These are phyloP conservation scores for Engystomops pustulosus DNA, from an alignment of 2,113 vertebrate species.

Conservation along the genomic window DNA sequence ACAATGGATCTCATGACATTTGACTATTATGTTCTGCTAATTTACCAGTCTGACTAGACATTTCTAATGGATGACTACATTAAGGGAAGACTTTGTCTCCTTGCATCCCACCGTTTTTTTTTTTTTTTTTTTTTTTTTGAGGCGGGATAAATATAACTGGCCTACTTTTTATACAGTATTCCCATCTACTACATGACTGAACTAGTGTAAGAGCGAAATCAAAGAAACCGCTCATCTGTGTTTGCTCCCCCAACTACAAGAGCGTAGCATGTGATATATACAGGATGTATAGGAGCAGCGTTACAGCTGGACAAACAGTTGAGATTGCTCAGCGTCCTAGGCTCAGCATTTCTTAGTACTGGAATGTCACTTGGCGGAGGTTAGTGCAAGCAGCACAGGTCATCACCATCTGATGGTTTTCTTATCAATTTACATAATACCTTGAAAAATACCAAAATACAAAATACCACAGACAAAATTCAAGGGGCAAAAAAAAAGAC, in stretches of 20 bases:
- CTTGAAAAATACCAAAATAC: too few species aligned
- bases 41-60: neutral
- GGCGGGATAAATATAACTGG: too few species aligned
- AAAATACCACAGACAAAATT: too few species aligned
- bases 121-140: too few species aligned
- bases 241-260: neutral
- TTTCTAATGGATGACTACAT: neutral
- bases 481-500: too few species aligned
- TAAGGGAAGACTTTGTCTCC: neutral
- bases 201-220: neutral
- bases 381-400: neutral
- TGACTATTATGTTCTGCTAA: neutral
- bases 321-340: neutral
- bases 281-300: neutral
- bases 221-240: neutral
- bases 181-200: neutral
- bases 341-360: neutral
- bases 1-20: neutral
- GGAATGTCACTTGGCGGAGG: slow-evolving; percentile 10
- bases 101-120: too few species aligned
- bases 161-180: neutral
- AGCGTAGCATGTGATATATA: neutral
- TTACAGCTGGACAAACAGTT: slow-evolving; percentile 32
- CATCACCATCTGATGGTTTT: too few species aligned
- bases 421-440: too few species aligned